These are phyloP conservation scores for Acanthisitta chloris DNA, from an alignment of 2,113 vertebrate genomes.

Conservation along the genomic window DNA sequence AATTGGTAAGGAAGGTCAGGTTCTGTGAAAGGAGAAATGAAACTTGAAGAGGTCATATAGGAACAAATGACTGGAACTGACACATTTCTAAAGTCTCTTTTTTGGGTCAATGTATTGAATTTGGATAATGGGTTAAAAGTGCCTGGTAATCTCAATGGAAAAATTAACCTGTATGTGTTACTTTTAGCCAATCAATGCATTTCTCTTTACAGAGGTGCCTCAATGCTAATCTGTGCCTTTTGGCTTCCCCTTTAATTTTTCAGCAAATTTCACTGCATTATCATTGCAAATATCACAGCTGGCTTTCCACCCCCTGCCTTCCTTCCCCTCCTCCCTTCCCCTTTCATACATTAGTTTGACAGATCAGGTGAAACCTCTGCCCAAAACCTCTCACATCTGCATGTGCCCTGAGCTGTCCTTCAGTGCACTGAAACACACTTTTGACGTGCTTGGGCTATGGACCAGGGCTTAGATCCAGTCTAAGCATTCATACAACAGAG, in stretches of 20 bases:
- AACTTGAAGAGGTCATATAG: background rate
- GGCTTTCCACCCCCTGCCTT: background rate
- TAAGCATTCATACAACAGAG: slow-evolving; percentile 8
- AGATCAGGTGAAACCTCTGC: background rate
- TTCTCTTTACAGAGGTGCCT: background rate
- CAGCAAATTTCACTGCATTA: background rate
- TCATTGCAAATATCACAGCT: background rate
- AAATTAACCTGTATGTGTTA: background rate
- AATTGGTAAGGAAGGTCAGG: background rate
- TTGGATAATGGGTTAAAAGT: background rate
- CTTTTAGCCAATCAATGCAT: background rate
- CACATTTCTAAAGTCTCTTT: background rate
- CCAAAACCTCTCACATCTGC: background rate
- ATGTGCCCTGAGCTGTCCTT: background rate
- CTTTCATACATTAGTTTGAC: background rate
- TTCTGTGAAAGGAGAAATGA: background rate
- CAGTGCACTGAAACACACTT: background rate
- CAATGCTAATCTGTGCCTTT: background rate
- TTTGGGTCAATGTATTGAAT: background rate
- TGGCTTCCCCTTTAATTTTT: background rate
- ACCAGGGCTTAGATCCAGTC: background rate
- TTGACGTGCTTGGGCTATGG: background rate
- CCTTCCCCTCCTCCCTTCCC: too few species aligned
- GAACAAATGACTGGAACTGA: background rate
- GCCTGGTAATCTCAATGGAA: background rate